phyloP scores from a whole-genome alignment of 1,140 invertebrate genomes.

The Trichomalopsis sarcophagae region DNA sequence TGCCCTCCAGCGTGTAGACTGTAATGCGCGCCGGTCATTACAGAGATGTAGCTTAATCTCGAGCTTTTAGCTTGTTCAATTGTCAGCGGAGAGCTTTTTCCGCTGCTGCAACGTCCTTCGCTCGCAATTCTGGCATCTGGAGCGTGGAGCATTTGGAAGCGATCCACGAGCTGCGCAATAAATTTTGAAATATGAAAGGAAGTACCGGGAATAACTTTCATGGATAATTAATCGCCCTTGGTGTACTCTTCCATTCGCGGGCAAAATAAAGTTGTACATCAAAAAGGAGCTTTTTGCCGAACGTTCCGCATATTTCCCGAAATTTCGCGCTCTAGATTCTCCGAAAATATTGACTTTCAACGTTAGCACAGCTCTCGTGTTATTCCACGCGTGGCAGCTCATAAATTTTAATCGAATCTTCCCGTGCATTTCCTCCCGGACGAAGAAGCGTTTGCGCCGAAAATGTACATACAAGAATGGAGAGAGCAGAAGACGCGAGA shows the following conservation, averaged over 20 bases:
- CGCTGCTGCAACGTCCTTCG: not conserved
- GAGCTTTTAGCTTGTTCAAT: constrained; percentile 33
- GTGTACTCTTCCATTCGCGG: not conserved
- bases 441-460: not conserved
- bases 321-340: not conserved
- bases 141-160: not conserved
- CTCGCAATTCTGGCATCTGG: not conserved
- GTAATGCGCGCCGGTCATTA: too few relatives aligned
- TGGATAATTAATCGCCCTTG: not conserved
- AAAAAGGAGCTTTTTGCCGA: not conserved
- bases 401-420: constrained; percentile 15
- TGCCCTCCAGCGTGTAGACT: not conserved
- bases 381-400: not conserved
- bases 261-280: not conserved
- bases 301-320: not conserved
- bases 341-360: not conserved
- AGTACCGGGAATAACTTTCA: not conserved
- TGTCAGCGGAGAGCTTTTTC: not conserved
- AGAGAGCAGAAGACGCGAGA: not conserved
- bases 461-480: not conserved
- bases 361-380: too few relatives aligned
- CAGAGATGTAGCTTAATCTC: not conserved
- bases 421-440: not conserved
- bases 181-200: not conserved
- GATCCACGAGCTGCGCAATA: not conserved